Evolutionary conservation across 2,113 vertebrate species (phyloP).

Genomic region (Oncorhynchus masou): DNA sequence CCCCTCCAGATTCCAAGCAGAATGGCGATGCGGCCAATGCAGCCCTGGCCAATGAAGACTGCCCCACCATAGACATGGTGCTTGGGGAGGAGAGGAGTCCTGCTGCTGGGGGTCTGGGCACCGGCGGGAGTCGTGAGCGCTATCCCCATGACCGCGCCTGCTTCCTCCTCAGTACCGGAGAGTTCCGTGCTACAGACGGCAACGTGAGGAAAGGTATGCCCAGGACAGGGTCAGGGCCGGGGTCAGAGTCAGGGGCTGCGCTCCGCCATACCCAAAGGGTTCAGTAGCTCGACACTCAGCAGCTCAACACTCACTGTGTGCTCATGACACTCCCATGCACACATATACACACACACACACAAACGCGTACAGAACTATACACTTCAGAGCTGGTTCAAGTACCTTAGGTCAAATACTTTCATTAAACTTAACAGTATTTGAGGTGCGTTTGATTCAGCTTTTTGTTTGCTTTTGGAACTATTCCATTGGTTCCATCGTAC

Average conservation of each 20-base stretch:
- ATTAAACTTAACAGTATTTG: too few species aligned
- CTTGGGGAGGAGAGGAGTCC: constrained; percentile 95
- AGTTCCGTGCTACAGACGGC: constrained; percentile 77
- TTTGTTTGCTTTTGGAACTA: not conserved
- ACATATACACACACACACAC: not conserved
- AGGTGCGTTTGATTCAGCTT: too few species aligned
- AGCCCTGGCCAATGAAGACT: constrained; percentile 98
- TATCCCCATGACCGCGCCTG: constrained; percentile 79
- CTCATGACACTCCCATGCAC: not conserved
- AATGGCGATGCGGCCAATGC: constrained; percentile 96
- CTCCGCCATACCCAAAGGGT: too few species aligned
- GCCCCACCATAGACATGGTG: constrained; percentile 98
- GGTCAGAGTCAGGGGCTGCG: too few species aligned
- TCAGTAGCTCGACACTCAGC: too few species aligned
- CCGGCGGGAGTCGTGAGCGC: constrained; percentile 68
- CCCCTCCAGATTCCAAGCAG: constrained; percentile 90
- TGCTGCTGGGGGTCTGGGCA: constrained; percentile 68
- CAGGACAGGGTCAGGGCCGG: too few species aligned
- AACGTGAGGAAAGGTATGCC: constrained; percentile 80
- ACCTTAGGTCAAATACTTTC: too few species aligned
- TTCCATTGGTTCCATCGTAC: too few species aligned
- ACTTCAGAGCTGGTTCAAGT: not conserved
- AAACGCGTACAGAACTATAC: not conserved
- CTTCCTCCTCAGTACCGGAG: constrained; percentile 78
- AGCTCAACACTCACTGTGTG: too few species aligned